Evolutionary conservation across 2,113 vertebrate genomes (phyloP).

Genomic region (Dipodomys merriami): DNA sequence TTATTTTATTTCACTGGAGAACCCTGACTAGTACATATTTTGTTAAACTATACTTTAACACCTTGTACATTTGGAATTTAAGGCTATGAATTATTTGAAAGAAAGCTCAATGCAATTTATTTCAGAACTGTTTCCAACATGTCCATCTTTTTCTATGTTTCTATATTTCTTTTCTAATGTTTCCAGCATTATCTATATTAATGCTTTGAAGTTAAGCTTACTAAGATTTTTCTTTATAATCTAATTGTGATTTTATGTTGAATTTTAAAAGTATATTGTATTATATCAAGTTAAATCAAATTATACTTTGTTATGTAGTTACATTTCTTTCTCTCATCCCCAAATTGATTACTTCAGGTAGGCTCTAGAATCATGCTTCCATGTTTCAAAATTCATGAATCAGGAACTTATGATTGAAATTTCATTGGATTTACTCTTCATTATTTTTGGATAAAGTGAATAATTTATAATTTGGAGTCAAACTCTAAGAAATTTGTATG

Average conservation of each 20-base stretch:
- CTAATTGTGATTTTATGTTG: background rate
- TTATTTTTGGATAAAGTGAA: slow-evolving; percentile 11
- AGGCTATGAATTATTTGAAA: background rate
- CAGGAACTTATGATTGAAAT: background rate
- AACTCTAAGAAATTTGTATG: background rate
- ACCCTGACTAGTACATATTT: background rate
- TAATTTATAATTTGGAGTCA: background rate
- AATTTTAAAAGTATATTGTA: background rate
- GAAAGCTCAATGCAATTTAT: background rate
- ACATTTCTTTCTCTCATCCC: background rate
- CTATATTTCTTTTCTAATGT: background rate
- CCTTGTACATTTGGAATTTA: slow-evolving; percentile 8
- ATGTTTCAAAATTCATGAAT: background rate
- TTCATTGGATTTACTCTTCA: background rate
- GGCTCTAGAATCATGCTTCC: background rate
- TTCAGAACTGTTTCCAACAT: background rate
- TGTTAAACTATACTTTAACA: background rate
- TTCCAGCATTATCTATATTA: background rate
- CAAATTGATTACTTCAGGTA: background rate
- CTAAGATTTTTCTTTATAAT: background rate
- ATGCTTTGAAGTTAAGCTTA: background rate
- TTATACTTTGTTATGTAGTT: background rate
- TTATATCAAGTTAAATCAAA: background rate
- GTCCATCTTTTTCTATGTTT: too few relatives aligned
- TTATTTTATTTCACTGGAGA: background rate